A percentile compares a stretch with the other conserved stretches of the same genome.
phyloP scores from a whole-genome alignment of 2,888 invertebrate genomes.

The Caenorhabditis panamensis region DNA sequence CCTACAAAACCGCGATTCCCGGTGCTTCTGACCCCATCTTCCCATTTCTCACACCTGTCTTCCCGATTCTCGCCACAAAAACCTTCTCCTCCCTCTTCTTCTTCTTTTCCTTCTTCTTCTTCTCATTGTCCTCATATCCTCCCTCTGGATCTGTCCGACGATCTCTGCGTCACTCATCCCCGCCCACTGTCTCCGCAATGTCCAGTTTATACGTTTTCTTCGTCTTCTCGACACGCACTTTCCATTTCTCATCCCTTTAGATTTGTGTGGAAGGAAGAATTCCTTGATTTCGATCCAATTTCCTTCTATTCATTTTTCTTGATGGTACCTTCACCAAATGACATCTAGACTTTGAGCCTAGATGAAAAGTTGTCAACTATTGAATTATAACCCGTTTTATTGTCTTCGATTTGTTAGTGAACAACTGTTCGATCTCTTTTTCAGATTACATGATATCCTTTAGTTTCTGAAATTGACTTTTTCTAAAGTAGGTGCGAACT shows the following conservation, averaged over 20 bases:
- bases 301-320: constrained; percentile 5
- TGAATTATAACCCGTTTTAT: no score
- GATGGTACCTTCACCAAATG: not conserved
- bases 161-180: constrained; percentile 13
- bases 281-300: constrained; percentile 29
- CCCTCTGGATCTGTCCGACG: constrained; percentile 14
- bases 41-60: no score
- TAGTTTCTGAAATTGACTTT: no score
- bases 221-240: constrained; percentile 34
- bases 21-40: no score
- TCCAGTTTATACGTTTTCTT: constrained; percentile 43
- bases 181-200: constrained; percentile 15
- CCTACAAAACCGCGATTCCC: no score
- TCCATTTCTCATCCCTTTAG: constrained; percentile 23
- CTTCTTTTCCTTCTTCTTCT: not conserved
- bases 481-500: no score
- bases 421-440: no score
- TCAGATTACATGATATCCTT: no score
- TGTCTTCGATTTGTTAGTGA: no score
- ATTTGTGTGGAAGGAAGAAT: no score
- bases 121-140: constrained; percentile 18
- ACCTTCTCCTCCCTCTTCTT: not conserved
- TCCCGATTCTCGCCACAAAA: not conserved
- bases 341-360: no score
- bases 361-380: no score